These are phyloP conservation scores for Polypedilum vanderplanki DNA, from an alignment of 1,140 invertebrate species.

Conservation along the genomic window DNA sequence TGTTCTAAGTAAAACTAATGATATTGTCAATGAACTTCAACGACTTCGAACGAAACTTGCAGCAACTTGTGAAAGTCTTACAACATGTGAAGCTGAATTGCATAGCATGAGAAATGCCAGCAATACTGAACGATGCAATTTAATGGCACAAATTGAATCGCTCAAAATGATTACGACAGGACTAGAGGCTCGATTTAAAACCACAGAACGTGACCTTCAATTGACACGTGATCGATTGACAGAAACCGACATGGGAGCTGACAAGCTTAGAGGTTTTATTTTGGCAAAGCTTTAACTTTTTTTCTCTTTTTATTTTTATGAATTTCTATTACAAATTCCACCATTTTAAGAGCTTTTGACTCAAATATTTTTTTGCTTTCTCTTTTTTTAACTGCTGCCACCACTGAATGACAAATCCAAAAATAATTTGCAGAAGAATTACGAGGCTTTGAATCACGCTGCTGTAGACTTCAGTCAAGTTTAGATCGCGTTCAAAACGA, in stretches of 20 bases:
- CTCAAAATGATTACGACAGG: conserved; percentile 40
- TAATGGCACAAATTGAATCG: conserved; percentile 39
- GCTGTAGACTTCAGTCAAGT: conserved; percentile 41
- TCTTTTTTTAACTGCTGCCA: neutral
- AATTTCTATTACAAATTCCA: conserved; percentile 18
- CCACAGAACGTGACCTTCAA: conserved; percentile 42
- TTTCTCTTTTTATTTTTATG: neutral
- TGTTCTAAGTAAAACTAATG: conserved; percentile 61
- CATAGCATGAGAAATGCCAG: conserved; percentile 40
- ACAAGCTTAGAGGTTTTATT: conserved; percentile 40
- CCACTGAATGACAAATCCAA: neutral
- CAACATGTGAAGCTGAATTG: conserved; percentile 40
- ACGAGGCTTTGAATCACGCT: conserved; percentile 42
- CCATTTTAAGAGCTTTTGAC: conserved; percentile 8
- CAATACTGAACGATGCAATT: conserved; percentile 40
- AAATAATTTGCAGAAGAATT: conserved; percentile 37
- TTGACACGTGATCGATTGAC: conserved; percentile 40
- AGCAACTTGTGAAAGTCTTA: conserved; percentile 41
- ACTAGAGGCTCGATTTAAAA: conserved; percentile 39
- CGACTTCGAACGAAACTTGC: conserved; percentile 48
- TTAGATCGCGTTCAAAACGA: conserved; percentile 41
- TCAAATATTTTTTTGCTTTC: neutral
- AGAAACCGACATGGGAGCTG: conserved; percentile 40
- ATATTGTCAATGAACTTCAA: conserved; percentile 60
- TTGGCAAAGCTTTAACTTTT: neutral